Evolutionary conservation across 2,888 invertebrate genomes (phyloP).

Genomic region (Sussaba pulchella): DNA sequence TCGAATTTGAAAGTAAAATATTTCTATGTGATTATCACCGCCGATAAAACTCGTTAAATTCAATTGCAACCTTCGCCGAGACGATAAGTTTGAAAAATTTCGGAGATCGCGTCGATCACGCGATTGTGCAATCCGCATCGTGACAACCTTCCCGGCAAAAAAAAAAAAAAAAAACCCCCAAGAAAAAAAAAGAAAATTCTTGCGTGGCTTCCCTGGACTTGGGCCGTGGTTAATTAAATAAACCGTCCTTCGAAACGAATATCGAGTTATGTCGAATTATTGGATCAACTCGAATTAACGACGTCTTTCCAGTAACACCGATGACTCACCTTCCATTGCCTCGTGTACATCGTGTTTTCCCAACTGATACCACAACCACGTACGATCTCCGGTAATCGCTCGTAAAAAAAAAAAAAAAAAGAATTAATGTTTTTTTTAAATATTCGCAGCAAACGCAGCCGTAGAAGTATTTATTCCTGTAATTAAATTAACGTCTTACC

Average conservation of each 20-base stretch:
- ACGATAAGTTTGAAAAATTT: slow-evolving; percentile 1
- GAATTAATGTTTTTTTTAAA: too few relatives aligned
- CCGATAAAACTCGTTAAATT: background rate
- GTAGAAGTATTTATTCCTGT: slow-evolving; percentile 22
- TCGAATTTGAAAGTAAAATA: background rate
- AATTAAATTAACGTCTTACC: too few relatives aligned
- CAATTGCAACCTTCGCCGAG: background rate
- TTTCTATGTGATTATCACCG: background rate
- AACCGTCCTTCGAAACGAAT: slow-evolving; percentile 75
- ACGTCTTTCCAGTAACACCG: slow-evolving; percentile 52
- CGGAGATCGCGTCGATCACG: background rate
- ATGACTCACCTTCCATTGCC: slow-evolving; percentile 50
- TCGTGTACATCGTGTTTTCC: slow-evolving; percentile 14
- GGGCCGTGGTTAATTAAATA: slow-evolving; percentile 77
- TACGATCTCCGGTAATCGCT: slow-evolving; percentile 12
- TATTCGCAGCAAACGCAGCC: background rate
- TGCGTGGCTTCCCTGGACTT: slow-evolving; percentile 78
- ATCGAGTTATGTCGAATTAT: slow-evolving; percentile 76
- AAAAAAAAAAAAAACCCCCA: too few relatives aligned
- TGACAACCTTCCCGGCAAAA: slow-evolving; percentile 77
- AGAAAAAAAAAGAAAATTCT: too few relatives aligned
- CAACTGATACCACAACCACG: slow-evolving; percentile 18
- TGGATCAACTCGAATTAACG: slow-evolving; percentile 61
- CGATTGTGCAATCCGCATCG: slow-evolving; percentile 52
- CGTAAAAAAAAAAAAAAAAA: background rate